phyloP scores from a whole-genome alignment of 1,140 invertebrate genomes.

The Carposina sasakii region DNA sequence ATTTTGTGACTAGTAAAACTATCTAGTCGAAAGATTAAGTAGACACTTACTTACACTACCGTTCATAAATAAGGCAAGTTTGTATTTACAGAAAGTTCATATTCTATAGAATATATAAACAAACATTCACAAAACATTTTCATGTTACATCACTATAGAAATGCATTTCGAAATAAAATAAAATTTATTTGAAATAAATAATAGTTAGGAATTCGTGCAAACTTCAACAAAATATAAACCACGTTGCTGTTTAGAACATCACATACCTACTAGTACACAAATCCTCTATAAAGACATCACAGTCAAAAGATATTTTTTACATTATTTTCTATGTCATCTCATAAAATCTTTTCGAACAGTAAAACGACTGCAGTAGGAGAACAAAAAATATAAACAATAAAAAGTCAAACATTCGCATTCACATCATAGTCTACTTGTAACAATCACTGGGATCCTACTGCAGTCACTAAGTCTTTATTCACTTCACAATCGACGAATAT shows the following conservation, averaged over 20 bases:
- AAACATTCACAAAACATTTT: conserved; percentile 36
- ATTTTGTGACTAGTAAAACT: conserved; percentile 61
- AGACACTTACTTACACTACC: conserved; percentile 25
- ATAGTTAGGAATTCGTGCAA: conserved; percentile 36
- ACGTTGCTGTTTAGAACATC: conserved; percentile 41
- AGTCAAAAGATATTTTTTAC: conserved; percentile 61
- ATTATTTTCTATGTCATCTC: conserved; percentile 47
- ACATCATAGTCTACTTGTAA: too few species aligned
- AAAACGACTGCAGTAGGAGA: too few species aligned
- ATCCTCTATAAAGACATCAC: conserved; percentile 70
- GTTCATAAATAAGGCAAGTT: conserved; percentile 62
- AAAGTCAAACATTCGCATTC: too few species aligned
- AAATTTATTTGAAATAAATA: conserved; percentile 22
- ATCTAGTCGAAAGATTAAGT: conserved; percentile 59
- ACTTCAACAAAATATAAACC: conserved; percentile 54
- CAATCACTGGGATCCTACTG: too few species aligned
- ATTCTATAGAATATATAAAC: conserved; percentile 51
- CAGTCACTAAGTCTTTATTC: too few species aligned
- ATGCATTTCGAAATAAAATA: conserved; percentile 50
- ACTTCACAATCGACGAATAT: too few species aligned
- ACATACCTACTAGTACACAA: conserved; percentile 47
- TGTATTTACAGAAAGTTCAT: conserved; percentile 60
- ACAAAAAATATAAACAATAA: too few species aligned
- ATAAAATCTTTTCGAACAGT: too few species aligned
- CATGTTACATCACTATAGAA: conserved; percentile 45